phyloP scores from a whole-genome alignment of 1,140 invertebrate species.

The Drosophila grimshawi region DNA sequence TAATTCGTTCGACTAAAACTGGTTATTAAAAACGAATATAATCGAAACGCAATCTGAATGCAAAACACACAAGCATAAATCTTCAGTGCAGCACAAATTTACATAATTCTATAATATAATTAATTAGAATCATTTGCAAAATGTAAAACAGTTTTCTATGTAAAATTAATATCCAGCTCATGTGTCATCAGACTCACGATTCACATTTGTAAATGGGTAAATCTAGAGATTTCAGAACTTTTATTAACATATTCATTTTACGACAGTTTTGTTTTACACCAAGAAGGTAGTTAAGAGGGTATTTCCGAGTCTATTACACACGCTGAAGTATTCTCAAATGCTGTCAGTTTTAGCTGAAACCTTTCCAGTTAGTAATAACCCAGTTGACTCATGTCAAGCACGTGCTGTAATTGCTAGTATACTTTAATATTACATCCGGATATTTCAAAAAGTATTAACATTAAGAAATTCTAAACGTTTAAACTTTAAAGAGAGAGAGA shows the following conservation, averaged over 20 bases:
- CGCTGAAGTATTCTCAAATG: not conserved
- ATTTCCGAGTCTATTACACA: not conserved
- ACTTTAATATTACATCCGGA: not conserved
- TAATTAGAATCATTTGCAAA: conserved; percentile 6
- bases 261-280: not conserved
- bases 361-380: not conserved
- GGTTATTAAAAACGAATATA: conserved; percentile 9
- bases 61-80: not conserved
- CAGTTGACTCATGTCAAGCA: conserved; percentile 4
- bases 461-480: not conserved
- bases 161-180: not conserved
- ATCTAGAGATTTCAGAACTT: too few species aligned
- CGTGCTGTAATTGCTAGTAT: not conserved
- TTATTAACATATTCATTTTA: not conserved
- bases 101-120: not conserved
- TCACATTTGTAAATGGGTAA: too few species aligned
- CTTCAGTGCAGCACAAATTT: not conserved
- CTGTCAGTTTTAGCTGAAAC: not conserved
- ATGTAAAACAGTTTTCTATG: not conserved
- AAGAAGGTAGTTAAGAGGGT: not conserved
- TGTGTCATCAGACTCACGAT: too few species aligned
- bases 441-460: conserved; percentile 6
- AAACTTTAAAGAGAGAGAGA: too few species aligned
- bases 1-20: conserved; percentile 5
- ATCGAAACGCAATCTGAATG: not conserved